Percentiles rank a stretch among this genome's conserved stretches.
These are phyloP conservation scores for Tachypleus tridentatus DNA, from an alignment of 1,140 invertebrate genomes.

Conservation along the genomic window DNA sequence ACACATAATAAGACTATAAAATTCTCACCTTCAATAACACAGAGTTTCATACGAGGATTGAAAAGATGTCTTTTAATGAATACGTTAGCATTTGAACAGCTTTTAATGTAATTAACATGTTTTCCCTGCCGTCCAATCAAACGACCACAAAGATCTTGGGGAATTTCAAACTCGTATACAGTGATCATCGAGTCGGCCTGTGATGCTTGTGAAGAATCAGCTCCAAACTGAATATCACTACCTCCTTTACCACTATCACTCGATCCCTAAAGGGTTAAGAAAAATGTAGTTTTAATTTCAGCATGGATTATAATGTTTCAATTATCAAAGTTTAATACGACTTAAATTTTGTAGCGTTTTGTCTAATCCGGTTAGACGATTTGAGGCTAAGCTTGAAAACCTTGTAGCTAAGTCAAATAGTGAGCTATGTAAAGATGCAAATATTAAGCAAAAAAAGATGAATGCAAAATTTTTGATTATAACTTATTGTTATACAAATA, in stretches of 20 bases:
- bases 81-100: slow-evolving; percentile 60
- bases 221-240: slow-evolving; percentile 47
- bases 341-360: background rate
- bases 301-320: background rate
- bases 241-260: slow-evolving; percentile 63
- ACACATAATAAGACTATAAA: background rate
- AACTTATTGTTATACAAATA: too few relatives aligned
- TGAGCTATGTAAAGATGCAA: background rate
- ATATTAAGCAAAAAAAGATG: too few relatives aligned
- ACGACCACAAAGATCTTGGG: slow-evolving; percentile 58
- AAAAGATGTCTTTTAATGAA: slow-evolving; percentile 59
- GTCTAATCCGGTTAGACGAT: background rate
- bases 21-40: slow-evolving; percentile 58
- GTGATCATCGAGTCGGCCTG: slow-evolving; percentile 21
- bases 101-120: slow-evolving; percentile 67
- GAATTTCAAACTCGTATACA: slow-evolving; percentile 65
- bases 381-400: background rate
- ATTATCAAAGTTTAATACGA: background rate
- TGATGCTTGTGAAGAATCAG: slow-evolving; percentile 17
- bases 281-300: background rate
- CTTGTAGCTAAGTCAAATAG: background rate
- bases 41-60: slow-evolving; percentile 59
- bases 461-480: too few relatives aligned
- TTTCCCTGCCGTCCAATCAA: slow-evolving; percentile 73
- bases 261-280: slow-evolving; percentile 43